Base-by-base conservation (phyloP, 2,797 vertebrate genomes). In the Manis crassicaudata region DNA sequence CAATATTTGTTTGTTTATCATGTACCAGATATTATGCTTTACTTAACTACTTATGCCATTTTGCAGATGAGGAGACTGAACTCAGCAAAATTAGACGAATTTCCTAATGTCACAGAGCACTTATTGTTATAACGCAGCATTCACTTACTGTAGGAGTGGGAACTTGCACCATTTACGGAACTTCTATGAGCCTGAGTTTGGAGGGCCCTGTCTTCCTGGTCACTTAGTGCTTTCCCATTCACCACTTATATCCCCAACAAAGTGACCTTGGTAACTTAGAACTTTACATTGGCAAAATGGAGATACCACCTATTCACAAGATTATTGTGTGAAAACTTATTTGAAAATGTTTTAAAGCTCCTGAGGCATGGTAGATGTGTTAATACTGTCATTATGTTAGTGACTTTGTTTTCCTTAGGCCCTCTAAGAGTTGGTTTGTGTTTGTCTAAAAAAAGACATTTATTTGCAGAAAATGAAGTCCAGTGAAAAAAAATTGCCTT, bases 381-480 rank as follows among this genome's bases (percentile, higher is more conserved):
- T 46, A 58, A 62, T 52, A 70, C 10, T 20, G 11, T 89, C 50
- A 60, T 90, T 85, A 87, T 75, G 4, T 11, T 5, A 43, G 32
- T 85, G 54, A 63, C 13, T 25, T 60, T 50, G n/a, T 50, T n/a
- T 68, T 27, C 65, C 21, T 46, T 5, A 21, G 54, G 46, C 11
- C 72, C 8, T 56, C 65, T 82, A 46, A 93, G 68, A 4, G 37
- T 92, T 46, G 43, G 13, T 88, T 87, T 75, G 13, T 32, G 88
- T 75, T 88, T 72, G 16, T 90, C 67, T 46, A 46, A 46, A 46
- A 46, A 46, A 46, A 46, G 92, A 25, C 17, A 87, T 80, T 92
- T 92, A 88, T 84, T 88, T 77, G n/a, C 11, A 92, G 73, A 82
- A 95, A 96, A 82, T 70, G 17, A 54, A 76, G 27, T 67, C 11